phyloP scores from a whole-genome alignment of 2,888 invertebrate genomes.

The Melieria crassipennis region DNA sequence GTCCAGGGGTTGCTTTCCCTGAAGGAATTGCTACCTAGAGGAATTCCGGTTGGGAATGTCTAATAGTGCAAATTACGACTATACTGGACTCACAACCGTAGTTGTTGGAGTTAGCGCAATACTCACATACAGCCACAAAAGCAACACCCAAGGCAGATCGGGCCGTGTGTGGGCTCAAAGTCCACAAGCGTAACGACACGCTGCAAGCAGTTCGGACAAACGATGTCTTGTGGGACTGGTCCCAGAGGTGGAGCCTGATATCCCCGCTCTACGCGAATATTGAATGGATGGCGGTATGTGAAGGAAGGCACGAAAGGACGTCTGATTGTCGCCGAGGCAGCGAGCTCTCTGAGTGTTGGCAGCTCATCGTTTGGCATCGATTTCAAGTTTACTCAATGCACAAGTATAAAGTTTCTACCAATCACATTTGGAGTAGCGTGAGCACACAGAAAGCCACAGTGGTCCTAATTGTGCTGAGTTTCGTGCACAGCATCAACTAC shows the following conservation, averaged over 20 bases:
- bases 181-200: slow-evolving; percentile 61
- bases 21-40: too few relatives aligned
- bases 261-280: slow-evolving; percentile 23
- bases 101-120: slow-evolving; percentile 44
- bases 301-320: neutral
- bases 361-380: neutral
- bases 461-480: too few relatives aligned
- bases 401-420: too few relatives aligned
- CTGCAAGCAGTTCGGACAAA: slow-evolving; percentile 65
- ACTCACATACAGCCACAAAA: slow-evolving; percentile 46
- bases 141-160: slow-evolving; percentile 42
- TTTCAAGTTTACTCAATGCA: too few relatives aligned
- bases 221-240: slow-evolving; percentile 48
- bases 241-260: slow-evolving; percentile 50
- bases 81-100: neutral
- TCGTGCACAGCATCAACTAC: too few relatives aligned
- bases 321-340: neutral
- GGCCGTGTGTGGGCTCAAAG: slow-evolving; percentile 44
- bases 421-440: too few relatives aligned
- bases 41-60: too few relatives aligned
- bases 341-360: neutral
- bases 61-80: too few relatives aligned
- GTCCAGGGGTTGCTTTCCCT: too few relatives aligned
- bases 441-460: too few relatives aligned
- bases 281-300: slow-evolving; percentile 33